Conservation (phyloP, 2,888 invertebrate species). For the Reticulitermes lucifugus region DNA sequence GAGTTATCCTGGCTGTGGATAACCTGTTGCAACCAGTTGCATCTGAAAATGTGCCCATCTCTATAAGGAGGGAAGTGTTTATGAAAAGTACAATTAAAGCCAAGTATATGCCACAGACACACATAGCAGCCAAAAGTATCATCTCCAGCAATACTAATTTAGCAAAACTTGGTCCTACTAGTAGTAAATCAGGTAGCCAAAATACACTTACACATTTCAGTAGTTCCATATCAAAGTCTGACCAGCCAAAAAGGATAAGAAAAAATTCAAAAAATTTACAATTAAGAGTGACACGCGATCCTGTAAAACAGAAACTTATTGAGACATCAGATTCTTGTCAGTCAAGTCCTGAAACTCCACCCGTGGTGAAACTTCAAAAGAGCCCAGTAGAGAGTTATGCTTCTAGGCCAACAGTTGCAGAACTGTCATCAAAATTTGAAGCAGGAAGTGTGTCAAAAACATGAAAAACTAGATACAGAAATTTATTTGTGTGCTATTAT, state of each 20-base stretch:
- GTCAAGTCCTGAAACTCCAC: slow-evolving; percentile 26
- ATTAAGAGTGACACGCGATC: slow-evolving; percentile 5
- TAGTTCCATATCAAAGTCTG: background rate
- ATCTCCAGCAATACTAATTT: slow-evolving; percentile 55
- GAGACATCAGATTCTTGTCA: slow-evolving; percentile 22
- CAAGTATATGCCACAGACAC: background rate
- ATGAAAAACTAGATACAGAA: background rate
- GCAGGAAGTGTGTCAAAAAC: background rate
- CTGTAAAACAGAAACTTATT: slow-evolving; percentile 5
- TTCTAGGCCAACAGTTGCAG: background rate
- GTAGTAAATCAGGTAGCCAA: background rate
- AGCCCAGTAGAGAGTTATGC: too few species aligned
- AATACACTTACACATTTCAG: background rate
- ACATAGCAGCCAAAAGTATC: slow-evolving; percentile 58
- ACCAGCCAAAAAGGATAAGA: background rate
- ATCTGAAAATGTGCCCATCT: background rate
- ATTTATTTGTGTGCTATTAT: background rate
- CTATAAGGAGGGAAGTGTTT: background rate
- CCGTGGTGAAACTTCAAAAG: background rate
- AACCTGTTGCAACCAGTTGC: background rate
- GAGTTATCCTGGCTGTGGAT: background rate
- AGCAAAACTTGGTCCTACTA: background rate
- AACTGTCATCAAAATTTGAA: slow-evolving; percentile 26
- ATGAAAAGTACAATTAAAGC: background rate
- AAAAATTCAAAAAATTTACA: slow-evolving; percentile 14